Evolutionary conservation across 2,888 invertebrate genomes (phyloP).

Genomic region (Venustoraphidia nigricollis): DNA sequence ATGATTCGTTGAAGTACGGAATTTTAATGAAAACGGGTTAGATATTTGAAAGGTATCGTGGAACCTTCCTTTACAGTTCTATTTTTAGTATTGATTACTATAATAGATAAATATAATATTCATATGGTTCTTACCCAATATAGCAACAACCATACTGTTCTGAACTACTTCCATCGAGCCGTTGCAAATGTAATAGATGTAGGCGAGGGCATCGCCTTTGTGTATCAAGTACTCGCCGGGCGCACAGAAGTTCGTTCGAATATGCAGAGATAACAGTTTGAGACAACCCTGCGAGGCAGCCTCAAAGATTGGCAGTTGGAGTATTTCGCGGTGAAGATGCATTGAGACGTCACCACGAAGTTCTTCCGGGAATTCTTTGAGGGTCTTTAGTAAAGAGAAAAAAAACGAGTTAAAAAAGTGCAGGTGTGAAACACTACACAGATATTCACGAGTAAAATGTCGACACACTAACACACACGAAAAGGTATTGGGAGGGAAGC

Average conservation of each 20-base stretch:
- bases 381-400: conserved; percentile 43
- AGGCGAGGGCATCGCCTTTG: conserved; percentile 84
- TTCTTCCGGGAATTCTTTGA: conserved; percentile 93
- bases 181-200: conserved; percentile 90
- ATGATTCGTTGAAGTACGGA: too few species aligned
- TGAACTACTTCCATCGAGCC: conserved; percentile 97
- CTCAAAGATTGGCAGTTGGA: conserved; percentile 88
- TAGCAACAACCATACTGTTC: conserved; percentile 92
- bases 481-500: too few species aligned
- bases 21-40: too few species aligned
- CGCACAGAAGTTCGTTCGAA: conserved; percentile 88
- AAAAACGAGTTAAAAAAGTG: neutral
- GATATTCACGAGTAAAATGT: too few species aligned
- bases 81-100: too few species aligned
- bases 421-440: too few species aligned
- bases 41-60: too few species aligned
- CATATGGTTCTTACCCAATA: conserved; percentile 55
- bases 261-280: conserved; percentile 81
- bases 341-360: conserved; percentile 88
- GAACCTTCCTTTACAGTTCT: too few species aligned
- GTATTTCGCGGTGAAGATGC: conserved; percentile 88
- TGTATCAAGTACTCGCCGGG: conserved; percentile 91
- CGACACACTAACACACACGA: too few species aligned
- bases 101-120: too few species aligned
- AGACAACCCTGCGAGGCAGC: conserved; percentile 88